Conservation (phyloP, 2,797 vertebrate genomes). For the Delichon dasypus region DNA sequence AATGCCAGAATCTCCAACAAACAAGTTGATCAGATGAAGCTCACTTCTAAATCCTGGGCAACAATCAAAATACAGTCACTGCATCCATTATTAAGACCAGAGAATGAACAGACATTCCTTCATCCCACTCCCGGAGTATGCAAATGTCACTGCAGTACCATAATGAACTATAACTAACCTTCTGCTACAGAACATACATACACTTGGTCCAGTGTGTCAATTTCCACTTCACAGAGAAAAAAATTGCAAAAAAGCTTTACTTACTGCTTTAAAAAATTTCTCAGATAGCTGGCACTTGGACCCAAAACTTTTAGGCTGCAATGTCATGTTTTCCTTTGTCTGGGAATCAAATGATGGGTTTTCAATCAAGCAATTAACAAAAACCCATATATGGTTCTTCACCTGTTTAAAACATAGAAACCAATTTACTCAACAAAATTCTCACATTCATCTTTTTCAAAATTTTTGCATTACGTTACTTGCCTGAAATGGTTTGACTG, state of each 20-base stretch:
- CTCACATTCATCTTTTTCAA: not conserved
- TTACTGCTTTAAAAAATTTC: slow-evolving; percentile 94
- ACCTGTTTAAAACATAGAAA: slow-evolving; percentile 80
- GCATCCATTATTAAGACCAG: not conserved
- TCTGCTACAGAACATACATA: not conserved
- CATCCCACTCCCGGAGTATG: not conserved
- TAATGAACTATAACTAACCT: not conserved
- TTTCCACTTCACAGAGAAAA: not conserved
- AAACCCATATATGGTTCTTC: slow-evolving; percentile 92
- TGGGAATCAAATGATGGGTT: slow-evolving; percentile 92
- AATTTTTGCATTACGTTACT: slow-evolving; percentile 12
- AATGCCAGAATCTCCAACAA: not conserved
- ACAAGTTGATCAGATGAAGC: not conserved
- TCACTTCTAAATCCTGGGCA: not conserved
- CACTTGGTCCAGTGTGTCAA: not conserved
- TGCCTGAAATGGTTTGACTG: slow-evolving; percentile 92
- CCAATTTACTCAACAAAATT: slow-evolving; percentile 6
- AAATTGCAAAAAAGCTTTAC: slow-evolving; percentile 38
- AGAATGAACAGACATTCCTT: not conserved
- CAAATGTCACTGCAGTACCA: not conserved
- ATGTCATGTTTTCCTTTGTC: slow-evolving; percentile 92
- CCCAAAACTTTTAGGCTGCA: slow-evolving; percentile 90
- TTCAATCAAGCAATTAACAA: slow-evolving; percentile 90
- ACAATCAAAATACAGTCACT: not conserved
- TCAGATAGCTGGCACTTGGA: slow-evolving; percentile 91